Percentiles rank a stretch among this genome's conserved stretches.
Evolutionary conservation across 1,140 invertebrate genomes (phyloP).

Genomic region (Colletes latitarsis): DNA sequence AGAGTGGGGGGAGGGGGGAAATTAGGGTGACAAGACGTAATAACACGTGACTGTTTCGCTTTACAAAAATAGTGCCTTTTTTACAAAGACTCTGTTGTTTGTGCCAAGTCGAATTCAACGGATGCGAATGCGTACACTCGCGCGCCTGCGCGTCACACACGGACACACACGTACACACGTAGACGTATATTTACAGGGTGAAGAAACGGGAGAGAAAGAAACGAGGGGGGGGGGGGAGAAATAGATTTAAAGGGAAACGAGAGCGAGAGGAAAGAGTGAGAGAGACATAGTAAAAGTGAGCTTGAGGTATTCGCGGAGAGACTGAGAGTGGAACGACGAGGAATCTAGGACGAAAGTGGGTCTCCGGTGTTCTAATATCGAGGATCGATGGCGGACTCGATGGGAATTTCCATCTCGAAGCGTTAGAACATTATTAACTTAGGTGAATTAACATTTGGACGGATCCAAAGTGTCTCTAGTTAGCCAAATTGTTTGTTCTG

Average conservation of each 20-base stretch:
- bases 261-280: not conserved
- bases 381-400: not conserved
- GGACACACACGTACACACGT: constrained; percentile 4
- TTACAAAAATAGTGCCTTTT: constrained; percentile 70
- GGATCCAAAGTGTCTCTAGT: no score
- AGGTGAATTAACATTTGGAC: no score
- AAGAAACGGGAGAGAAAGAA: constrained; percentile 2
- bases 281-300: constrained; percentile 1
- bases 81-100: constrained; percentile 68
- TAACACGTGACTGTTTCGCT: constrained; percentile 62
- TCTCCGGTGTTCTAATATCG: constrained; percentile 1
- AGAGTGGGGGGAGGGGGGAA: not conserved
- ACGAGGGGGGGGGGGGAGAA: not conserved
- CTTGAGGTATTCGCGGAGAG: not conserved
- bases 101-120: constrained; percentile 65
- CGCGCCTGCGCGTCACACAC: not conserved
- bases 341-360: not conserved
- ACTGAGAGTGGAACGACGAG: constrained; percentile 29
- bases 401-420: not conserved
- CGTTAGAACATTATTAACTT: not conserved
- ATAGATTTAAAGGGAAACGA: constrained; percentile 18
- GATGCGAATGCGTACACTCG: constrained; percentile 39
- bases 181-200: constrained; percentile 13
- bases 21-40: constrained; percentile 23
- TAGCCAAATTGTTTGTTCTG: no score